Evolutionary conservation across 2,888 invertebrate genomes (phyloP), one percentile per base, ranked within the genome.

Genomic region (Listrodromus nycthemerus): DNA sequence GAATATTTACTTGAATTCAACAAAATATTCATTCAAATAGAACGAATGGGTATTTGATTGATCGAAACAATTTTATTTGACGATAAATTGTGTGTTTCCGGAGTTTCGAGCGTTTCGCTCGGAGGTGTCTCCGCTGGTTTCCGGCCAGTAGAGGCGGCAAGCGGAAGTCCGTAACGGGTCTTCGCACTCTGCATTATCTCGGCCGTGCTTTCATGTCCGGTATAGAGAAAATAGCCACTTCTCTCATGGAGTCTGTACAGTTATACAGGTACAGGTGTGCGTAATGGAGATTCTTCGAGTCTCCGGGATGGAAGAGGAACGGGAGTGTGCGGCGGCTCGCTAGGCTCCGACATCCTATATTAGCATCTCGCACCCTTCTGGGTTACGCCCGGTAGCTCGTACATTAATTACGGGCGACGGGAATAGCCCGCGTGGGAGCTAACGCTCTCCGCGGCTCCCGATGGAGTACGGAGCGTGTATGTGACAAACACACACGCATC

Each of bases 401-500:
- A 80, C 80, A 83, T 83, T 83, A 83, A 83, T 83, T 83, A 83
- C 83, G 76, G 80, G 80, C 67, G 76, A 83, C 80, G 83, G 76
- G 73, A 83, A 80, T 80, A 80, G 83, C 80, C 73, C 80, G 71
- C 63, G 83, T 73, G 83, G 80, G 80, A 83, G 82, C 70, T 63
- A 27, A 78, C 69, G 55, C 55, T 78, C 65, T 30, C 52, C 63
- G 45, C 45, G 63, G 74, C 70, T 41, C 61, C 63, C 48, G 63
- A 48, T 21, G 63, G 48, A 63, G 73, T 61, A 37, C 48, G n/a
- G 30, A 69, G 48, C 41, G 58, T 58, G 1, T 55, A 41, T 41
- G 27, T 24, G 45, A 61, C 27, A 45, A 27, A 61, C 55, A 2
- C 10, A 4, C 52, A 16, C n/a, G n/a, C 24, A 8, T 24, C 13